Evolutionary conservation across 2,888 invertebrate species (phyloP).

Genomic region (Eristalinus sepulchralis): DNA sequence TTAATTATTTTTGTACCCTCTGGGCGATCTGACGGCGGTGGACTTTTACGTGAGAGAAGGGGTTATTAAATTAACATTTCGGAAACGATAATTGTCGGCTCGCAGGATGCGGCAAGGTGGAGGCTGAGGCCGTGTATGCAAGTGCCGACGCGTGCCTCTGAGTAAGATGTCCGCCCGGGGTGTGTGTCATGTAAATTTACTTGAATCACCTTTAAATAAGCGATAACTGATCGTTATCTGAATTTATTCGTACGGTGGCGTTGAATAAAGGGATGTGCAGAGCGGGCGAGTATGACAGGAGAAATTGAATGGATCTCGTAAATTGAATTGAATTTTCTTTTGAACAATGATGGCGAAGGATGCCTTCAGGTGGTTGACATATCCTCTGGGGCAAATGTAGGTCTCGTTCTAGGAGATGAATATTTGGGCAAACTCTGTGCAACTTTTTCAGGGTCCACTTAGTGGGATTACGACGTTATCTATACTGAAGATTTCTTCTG

Average conservation of each 20-base stretch:
- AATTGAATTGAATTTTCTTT: too few relatives aligned
- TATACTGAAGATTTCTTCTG: too few relatives aligned
- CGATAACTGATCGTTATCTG: not conserved
- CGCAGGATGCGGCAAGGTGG: constrained; percentile 46
- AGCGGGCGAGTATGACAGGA: not conserved
- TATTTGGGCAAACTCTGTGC: too few relatives aligned
- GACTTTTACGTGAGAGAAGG: constrained; percentile 55
- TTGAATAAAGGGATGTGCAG: not conserved
- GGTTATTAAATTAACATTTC: constrained; percentile 64
- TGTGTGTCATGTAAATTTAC: not conserved
- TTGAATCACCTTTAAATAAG: not conserved
- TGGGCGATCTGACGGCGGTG: constrained; percentile 40
- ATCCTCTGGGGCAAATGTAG: too few relatives aligned
- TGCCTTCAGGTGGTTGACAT: too few relatives aligned
- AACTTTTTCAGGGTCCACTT: too few relatives aligned
- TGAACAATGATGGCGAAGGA: too few relatives aligned
- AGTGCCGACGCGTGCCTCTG: constrained; percentile 6
- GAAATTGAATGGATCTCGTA: not conserved
- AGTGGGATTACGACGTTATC: too few relatives aligned
- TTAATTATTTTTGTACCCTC: constrained; percentile 59
- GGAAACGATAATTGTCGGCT: constrained; percentile 57
- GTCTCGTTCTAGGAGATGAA: too few relatives aligned
- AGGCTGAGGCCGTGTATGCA: not conserved
- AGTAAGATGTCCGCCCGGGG: not conserved
- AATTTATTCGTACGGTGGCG: not conserved